Evolutionary conservation across 2,113 vertebrate genomes (phyloP).

Genomic region (Ranitomeya imitator): DNA sequence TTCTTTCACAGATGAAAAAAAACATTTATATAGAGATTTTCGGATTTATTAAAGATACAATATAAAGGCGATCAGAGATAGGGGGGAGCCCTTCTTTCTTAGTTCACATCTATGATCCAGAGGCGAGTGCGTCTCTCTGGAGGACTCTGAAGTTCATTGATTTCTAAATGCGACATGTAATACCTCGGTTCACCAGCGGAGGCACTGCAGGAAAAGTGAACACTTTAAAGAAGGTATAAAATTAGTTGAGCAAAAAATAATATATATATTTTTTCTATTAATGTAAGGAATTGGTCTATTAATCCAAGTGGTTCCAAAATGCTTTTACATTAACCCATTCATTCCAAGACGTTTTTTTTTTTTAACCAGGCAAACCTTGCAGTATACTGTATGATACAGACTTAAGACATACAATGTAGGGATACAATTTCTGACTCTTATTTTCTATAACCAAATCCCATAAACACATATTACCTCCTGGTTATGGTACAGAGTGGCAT

Average conservation of each 20-base stretch:
- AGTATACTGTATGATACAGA: neutral
- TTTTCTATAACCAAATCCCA: slow-evolving; percentile 2
- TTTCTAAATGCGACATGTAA: neutral
- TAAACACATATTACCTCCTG: neutral
- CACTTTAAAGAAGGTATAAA: no score
- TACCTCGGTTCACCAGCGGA: neutral
- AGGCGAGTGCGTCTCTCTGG: neutral
- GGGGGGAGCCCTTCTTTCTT: no score
- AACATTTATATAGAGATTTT: no score
- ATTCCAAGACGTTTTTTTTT: neutral
- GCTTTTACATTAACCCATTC: neutral
- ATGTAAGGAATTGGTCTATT: no score
- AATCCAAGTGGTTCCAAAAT: neutral
- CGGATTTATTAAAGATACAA: no score
- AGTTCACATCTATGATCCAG: neutral
- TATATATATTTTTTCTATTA: no score
- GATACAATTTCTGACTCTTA: neutral
- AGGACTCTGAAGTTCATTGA: neutral
- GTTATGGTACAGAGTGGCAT: neutral
- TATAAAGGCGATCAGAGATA: no score
- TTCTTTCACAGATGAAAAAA: no score
- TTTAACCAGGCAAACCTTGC: neutral
- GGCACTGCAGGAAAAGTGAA: neutral
- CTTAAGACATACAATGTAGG: no score
- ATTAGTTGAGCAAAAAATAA: no score